Evolutionary conservation across 2,888 invertebrate species (phyloP), one percentile per base, ranked within the genome.

Genomic region (Lasioglossum lativentre): DNA sequence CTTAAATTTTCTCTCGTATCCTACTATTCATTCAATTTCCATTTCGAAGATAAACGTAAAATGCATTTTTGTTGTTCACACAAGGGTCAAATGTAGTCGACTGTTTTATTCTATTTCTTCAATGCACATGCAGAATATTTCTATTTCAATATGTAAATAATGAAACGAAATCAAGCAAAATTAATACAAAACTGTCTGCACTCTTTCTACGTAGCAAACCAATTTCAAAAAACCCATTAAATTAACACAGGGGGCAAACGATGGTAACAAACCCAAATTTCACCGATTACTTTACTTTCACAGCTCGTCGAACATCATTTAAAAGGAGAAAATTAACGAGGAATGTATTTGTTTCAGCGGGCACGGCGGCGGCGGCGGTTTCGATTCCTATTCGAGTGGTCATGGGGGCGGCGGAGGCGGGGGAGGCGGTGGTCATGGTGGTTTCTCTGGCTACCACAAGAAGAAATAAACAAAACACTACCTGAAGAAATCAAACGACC

Each of bases 371-470:
- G 88, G 92, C 47, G 91, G 93, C 16, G 92, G 90, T 4, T 88
- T 86, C 27, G 90, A 89, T 59, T 90, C 90, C 12, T 90, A 89
- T 56, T 89, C 89, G 4, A 81, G 89, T 23, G 86, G 90, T 27
- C 82, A 88, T 40, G 83, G 87, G 23, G 86, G 89, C 12, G 83
- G 87, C n/a, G 87, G 76, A 0, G 82, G 84, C n/a, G 82, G 82
- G 14, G n/a, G n/a, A n/a, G 87, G 88, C 1, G 88, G 89, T 5
- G 66, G 77, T 27, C 80, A 86, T 14, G 86, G 89, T 59, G 93
- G 93, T 45, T 93, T 93, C 86, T 82, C 92, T 5, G 93, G 94
- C 34, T 94, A 94, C 66, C 92, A 92, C 72, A 92, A 92, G 76
- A 92, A 92, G 40, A 89, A 89, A 76, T 90, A 89, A 87, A 23